Percentiles rank a stretch among this genome's conserved stretches.
phyloP scores from a whole-genome alignment of 2,888 invertebrate species.

The Carpatolechia fugitivella region DNA sequence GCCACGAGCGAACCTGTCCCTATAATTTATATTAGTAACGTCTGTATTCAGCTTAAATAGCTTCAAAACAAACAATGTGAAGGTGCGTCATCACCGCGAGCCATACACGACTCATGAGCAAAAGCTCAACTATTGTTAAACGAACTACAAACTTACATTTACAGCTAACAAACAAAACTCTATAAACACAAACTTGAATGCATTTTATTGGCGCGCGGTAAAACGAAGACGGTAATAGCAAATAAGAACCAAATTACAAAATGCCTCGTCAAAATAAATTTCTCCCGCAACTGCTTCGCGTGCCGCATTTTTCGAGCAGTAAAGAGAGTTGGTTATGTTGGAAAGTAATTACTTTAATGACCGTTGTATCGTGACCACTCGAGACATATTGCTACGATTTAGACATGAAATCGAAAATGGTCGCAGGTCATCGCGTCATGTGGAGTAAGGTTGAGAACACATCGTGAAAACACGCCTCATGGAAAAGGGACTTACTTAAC shows the following conservation, averaged over 20 bases:
- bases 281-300: not conserved
- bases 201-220: constrained; percentile 32
- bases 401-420: constrained; percentile 64
- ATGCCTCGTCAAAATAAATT: constrained; percentile 13
- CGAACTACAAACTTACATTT: constrained; percentile 40
- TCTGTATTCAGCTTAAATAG: constrained; percentile 48
- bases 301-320: constrained; percentile 27
- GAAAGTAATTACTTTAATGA: constrained; percentile 70
- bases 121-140: constrained; percentile 67
- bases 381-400: constrained; percentile 69
- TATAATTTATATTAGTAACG: constrained; percentile 47
- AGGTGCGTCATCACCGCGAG: constrained; percentile 59
- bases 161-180: constrained; percentile 22
- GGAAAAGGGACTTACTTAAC: too few species aligned
- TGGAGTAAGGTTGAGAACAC: not conserved
- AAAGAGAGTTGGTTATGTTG: constrained; percentile 40
- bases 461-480: not conserved
- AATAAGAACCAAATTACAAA: constrained; percentile 36
- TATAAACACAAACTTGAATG: constrained; percentile 21
- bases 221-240: constrained; percentile 4
- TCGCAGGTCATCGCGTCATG: constrained; percentile 56
- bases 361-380: constrained; percentile 61
- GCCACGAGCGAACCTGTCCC: constrained; percentile 40
- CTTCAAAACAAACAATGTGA: constrained; percentile 66
- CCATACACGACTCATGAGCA: constrained; percentile 61